Base-by-base conservation (phyloP, 2,888 invertebrate genomes). In the Girardia tigrina region DNA sequence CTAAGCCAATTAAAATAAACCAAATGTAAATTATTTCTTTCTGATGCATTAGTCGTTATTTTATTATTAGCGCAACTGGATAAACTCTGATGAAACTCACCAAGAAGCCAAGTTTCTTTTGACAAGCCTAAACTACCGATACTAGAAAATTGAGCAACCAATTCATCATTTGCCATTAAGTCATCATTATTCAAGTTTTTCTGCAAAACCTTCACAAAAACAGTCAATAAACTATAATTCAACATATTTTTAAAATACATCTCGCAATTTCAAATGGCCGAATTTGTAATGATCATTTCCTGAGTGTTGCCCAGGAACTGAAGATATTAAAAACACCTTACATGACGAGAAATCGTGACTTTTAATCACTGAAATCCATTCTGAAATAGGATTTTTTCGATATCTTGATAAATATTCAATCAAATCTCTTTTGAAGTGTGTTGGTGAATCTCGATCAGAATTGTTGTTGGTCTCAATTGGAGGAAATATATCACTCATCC, bases 101-200 rank as follows among this genome's bases (percentile, higher is more conserved):
- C 88, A 1, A 88, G 87, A 77, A 94, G 85, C 94, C 94, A 94
- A 83, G 80, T 84, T 81, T 78, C 86, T 27, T 83, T 80, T 20
- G 78, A 79, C 14, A 88, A 86, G 0, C 94, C 94, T 73, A 91
- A 87, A 78, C 90, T 90, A 27, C 94, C 95, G 56, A 95, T 89
- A 79, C 93, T 94, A 29, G 93, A 94, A 75, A 91, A 90, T 84
- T 95, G 94, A 0, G 90, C 90, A 1, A 92, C 83, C 0, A 94
- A 14, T 26, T 71, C n/a, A 23, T 12, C n/a, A 56, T 56, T 23
- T 56, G 4, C 23, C 6, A 20, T 23, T 4, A 23, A 56, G 4
- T 56, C n/a, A 56, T 56, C 23, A n/a, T 6, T 23, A 2, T 6
- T 16, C 4, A 56, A 56, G 23, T 56, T 4, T 16, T 56, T 56